A percentile compares a stretch with the other conserved stretches of the same genome.
phyloP scores from a whole-genome alignment of 2,888 invertebrate genomes.

The Alviniconcha strummeri region DNA sequence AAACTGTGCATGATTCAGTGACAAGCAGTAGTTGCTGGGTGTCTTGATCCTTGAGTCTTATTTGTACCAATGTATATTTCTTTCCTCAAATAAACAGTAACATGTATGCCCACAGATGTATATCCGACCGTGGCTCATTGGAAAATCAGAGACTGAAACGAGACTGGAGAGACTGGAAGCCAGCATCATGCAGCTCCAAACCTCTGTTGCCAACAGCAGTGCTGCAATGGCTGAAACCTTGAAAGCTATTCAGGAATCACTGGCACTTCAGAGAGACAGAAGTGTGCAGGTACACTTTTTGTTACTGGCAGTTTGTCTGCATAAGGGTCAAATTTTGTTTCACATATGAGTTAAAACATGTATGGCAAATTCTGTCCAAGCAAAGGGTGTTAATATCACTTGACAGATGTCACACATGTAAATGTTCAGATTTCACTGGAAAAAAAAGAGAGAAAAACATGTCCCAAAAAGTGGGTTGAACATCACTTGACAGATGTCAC shows the following conservation, averaged over 20 bases:
- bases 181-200: conserved; percentile 33
- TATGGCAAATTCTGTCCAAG: no score
- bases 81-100: neutral
- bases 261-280: conserved; percentile 41
- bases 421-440: no score
- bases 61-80: neutral
- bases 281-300: neutral
- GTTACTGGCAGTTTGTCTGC: neutral
- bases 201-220: conserved; percentile 47
- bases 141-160: conserved; percentile 46
- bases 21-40: no score
- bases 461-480: no score
- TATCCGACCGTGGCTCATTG: conserved; percentile 54
- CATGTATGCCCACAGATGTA: conserved; percentile 42
- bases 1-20: no score
- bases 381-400: no score
- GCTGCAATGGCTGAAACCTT: conserved; percentile 46
- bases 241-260: conserved; percentile 49
- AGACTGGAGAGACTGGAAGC: conserved; percentile 53
- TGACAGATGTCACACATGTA: no score
- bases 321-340: neutral
- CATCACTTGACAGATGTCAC: no score
- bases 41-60: no score
- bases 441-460: no score
- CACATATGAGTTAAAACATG: no score